Evolutionary conservation across 2,113 vertebrate species (phyloP), one percentile per base, ranked within the genome.

Genomic region (Spea multiplicata): DNA sequence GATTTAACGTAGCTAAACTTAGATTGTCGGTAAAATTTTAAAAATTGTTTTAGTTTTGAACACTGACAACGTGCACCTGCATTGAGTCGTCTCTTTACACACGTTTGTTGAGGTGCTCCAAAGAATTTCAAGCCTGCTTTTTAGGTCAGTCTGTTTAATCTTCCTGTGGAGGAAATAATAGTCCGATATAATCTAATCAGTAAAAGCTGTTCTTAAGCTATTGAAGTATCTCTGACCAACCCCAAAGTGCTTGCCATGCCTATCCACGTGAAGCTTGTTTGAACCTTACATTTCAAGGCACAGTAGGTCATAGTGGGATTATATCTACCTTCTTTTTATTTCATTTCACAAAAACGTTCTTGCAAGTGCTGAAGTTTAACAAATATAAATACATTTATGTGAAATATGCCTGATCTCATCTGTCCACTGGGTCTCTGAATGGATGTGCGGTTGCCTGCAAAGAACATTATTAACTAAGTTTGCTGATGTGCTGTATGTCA

Each of bases 71-170:
- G 48, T 16, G 12, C 66, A 55, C 16, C 10, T 12, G 73, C 73
- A 66, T 66, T 75, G 16, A 75, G 66, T 75, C 73, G 50, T 66
- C 44, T 75, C 52, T 48, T 13, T 55, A 73, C 52, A 73, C 53
- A 61, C 45, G 47, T 65, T 48, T 75, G 62, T 49, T 9, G 59
- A 77, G 66, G 50, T 30, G 57, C 53, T 61, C n/a, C 66, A 70
- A 68, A 71, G 55, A 77, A 77, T 77, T 57, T 68, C 75, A 69
- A 77, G 53, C 66, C 66, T 68, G 75, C 70, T 76, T 76, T 77
- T 70, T 77, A 77, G 75, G 75, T 76, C 66, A 76, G 66, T 70
- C 66, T 77, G 67, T 68, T 70, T 77, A 77, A 77, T 70, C 75
- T 77, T 77, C 55, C 75, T 30, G n/a, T 70, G 75, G 46, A 70